These are phyloP conservation scores for Xestobium rufovillosum DNA, from an alignment of 2,888 invertebrate species.

Conservation along the genomic window DNA sequence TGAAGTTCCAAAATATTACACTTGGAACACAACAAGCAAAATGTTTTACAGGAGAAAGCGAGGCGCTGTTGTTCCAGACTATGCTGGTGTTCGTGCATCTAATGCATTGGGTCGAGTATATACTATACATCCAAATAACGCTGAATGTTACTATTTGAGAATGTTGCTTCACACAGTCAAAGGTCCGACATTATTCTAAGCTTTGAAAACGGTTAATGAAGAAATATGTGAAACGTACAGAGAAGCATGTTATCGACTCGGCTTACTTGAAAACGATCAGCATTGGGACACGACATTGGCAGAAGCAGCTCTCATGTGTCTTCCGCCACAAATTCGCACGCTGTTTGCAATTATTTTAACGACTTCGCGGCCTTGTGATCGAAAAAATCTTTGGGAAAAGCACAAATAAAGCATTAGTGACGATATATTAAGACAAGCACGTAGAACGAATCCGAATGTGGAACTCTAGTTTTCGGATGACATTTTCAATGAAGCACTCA, in stretches of 20 bases:
- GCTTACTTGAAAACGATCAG: constrained; percentile 33
- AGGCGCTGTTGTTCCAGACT: constrained; percentile 14
- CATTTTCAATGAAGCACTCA: too few relatives aligned
- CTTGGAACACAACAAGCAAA: constrained; percentile 20
- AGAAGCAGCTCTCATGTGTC: constrained; percentile 24
- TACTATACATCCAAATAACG: constrained; percentile 16
- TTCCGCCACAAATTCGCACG: constrained; percentile 20
- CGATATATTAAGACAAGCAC: too few relatives aligned
- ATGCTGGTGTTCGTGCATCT: constrained; percentile 7
- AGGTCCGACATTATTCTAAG: constrained; percentile 30
- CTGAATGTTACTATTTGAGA: constrained; percentile 19
- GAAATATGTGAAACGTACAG: constrained; percentile 25
- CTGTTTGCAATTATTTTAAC: constrained; percentile 24
- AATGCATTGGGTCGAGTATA: constrained; percentile 18
- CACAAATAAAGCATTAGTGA: too few relatives aligned
- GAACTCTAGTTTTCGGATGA: too few relatives aligned
- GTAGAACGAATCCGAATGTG: too few relatives aligned
- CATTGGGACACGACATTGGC: constrained; percentile 29
- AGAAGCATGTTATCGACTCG: constrained; percentile 26
- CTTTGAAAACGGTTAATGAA: constrained; percentile 31
- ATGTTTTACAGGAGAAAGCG: constrained; percentile 19
- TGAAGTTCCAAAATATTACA: constrained; percentile 31
- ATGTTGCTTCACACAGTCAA: constrained; percentile 27
- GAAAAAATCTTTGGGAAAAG: too few relatives aligned
- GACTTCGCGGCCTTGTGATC: constrained; percentile 18